Evolutionary conservation across 2,797 vertebrate species (phyloP).

Genomic region (Lithobates pipiens): DNA sequence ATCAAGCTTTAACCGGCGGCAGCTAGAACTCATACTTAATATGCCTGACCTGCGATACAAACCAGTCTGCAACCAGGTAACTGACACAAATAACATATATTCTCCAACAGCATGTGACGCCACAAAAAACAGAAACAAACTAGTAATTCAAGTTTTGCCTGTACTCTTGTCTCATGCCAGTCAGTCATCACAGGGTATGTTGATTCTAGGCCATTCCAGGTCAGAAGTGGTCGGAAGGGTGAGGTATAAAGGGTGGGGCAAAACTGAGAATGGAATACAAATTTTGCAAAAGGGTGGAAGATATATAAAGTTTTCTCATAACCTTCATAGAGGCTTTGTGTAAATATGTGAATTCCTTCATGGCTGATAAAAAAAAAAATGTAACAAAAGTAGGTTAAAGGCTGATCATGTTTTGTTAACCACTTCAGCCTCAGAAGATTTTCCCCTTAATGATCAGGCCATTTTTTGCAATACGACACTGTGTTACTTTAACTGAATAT

Average conservation of each 20-base stretch:
- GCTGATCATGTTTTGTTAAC: too few relatives aligned
- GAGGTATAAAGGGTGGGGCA: not conserved
- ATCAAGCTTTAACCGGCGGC: constrained; percentile 86
- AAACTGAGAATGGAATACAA: not conserved
- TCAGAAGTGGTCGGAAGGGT: not conserved
- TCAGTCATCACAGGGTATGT: not conserved
- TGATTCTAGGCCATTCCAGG: not conserved
- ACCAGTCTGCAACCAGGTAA: constrained; percentile 87
- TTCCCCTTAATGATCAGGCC: too few relatives aligned
- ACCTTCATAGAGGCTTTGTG: not conserved
- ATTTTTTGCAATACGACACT: too few relatives aligned
- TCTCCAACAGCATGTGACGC: not conserved
- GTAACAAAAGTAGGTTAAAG: not conserved
- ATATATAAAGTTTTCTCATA: too few relatives aligned
- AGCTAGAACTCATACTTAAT: constrained; percentile 79
- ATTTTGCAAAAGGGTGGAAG: too few relatives aligned
- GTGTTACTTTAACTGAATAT: too few relatives aligned
- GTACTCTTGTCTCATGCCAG: not conserved
- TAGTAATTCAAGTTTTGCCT: not conserved
- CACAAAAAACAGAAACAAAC: not conserved
- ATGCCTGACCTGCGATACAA: constrained; percentile 85
- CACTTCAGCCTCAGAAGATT: too few relatives aligned
- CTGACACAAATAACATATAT: not conserved
- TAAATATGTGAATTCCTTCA: not conserved
- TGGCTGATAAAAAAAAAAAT: not conserved